These are phyloP conservation scores for Chironomus riparius DNA, from an alignment of 2,888 invertebrate genomes.

Conservation along the genomic window DNA sequence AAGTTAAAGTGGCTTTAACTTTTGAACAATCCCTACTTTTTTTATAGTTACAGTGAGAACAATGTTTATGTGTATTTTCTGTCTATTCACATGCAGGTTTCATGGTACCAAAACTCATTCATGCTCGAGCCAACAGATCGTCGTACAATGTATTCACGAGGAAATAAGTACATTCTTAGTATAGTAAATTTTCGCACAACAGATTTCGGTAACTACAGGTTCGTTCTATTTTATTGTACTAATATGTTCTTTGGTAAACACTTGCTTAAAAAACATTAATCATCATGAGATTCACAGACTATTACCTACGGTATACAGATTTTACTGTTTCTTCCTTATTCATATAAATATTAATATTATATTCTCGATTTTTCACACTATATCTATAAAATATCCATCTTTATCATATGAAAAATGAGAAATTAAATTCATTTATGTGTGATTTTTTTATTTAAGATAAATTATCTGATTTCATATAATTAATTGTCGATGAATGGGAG, in stretches of 20 bases:
- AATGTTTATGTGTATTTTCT: background rate
- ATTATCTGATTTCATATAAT: constrained; percentile 23
- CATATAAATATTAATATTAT: constrained; percentile 27
- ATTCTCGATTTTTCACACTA: background rate
- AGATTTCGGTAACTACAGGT: constrained; percentile 54
- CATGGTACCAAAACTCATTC: constrained; percentile 58
- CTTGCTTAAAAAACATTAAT: too few relatives aligned
- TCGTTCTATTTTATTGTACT: constrained; percentile 29
- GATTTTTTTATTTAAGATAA: constrained; percentile 7
- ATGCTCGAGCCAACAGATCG: constrained; percentile 52
- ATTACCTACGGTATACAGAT: too few relatives aligned
- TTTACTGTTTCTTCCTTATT: too few relatives aligned
- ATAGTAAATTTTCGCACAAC: constrained; percentile 51
- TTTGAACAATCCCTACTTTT: background rate
- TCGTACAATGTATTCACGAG: constrained; percentile 50
- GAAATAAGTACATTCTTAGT: constrained; percentile 50
- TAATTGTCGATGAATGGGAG: constrained; percentile 16
- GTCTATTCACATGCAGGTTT: constrained; percentile 40
- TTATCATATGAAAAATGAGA: background rate
- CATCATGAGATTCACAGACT: too few relatives aligned
- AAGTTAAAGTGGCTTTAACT: background rate
- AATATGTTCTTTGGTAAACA: too few relatives aligned
- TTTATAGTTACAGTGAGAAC: background rate
- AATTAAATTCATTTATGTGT: constrained; percentile 25
- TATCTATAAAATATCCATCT: background rate